A percentile compares a stretch with the other conserved stretches of the same genome.
Conservation (phyloP, 2,888 invertebrate species). For the Mesopsocus fuscifrons region DNA sequence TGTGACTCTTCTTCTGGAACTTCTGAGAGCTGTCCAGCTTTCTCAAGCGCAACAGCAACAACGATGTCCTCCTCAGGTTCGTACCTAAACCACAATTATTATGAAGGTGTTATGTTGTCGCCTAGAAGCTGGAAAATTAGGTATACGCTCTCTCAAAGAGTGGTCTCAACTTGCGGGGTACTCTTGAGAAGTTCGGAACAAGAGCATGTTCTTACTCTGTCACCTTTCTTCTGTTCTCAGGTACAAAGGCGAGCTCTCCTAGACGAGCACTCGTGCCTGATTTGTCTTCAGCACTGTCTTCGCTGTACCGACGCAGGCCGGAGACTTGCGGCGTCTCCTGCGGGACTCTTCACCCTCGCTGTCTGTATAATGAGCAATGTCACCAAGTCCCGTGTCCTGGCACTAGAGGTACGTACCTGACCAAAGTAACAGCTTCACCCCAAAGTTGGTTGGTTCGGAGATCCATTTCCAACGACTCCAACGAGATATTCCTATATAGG, state of each 20-base stretch:
- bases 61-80: slow-evolving; percentile 20
- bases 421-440: neutral
- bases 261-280: slow-evolving; percentile 77
- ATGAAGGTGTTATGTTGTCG: too few species aligned
- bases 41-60: slow-evolving; percentile 36
- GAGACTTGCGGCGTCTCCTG: slow-evolving; percentile 53
- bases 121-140: too few species aligned
- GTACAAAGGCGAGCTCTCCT: slow-evolving; percentile 43
- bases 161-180: too few species aligned
- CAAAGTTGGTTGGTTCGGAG: slow-evolving; percentile 9
- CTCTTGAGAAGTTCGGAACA: neutral
- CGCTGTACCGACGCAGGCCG: slow-evolving; percentile 62
- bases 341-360: slow-evolving; percentile 66
- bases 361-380: slow-evolving; percentile 78
- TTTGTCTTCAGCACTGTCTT: slow-evolving; percentile 66
- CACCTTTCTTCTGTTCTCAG: neutral
- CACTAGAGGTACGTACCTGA: slow-evolving; percentile 51
- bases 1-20: slow-evolving; percentile 61
- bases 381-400: slow-evolving; percentile 64
- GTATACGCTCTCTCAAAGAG: too few species aligned
- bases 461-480: slow-evolving; percentile 6
- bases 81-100: too few species aligned
- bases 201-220: neutral
- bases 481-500: too few species aligned
- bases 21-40: slow-evolving; percentile 67